Percentiles rank a stretch among this genome's conserved stretches.
Evolutionary conservation across 2,888 invertebrate genomes (phyloP).

Genomic region (Erebia palarica): DNA sequence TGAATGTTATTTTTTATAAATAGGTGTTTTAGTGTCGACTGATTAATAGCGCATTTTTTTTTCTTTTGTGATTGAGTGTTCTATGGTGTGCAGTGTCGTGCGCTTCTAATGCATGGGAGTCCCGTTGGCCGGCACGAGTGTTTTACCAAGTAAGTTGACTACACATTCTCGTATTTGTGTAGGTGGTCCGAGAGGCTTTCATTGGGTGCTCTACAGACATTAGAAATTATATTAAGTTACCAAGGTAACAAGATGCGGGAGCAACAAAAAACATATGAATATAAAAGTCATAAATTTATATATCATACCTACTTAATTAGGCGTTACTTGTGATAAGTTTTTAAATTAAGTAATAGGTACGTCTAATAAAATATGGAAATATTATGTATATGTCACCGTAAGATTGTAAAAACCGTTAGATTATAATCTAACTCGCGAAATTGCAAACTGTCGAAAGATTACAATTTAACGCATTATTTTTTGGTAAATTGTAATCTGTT

Average conservation of each 20-base stretch:
- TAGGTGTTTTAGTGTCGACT: slow-evolving; percentile 42
- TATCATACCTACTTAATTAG: too few relatives aligned
- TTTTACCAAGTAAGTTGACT: slow-evolving; percentile 67
- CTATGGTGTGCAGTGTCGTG: slow-evolving; percentile 46
- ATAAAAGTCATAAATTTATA: too few relatives aligned
- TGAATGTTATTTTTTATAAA: slow-evolving; percentile 52
- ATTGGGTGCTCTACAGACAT: slow-evolving; percentile 27
- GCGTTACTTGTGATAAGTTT: too few relatives aligned
- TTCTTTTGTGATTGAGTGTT: slow-evolving; percentile 44
- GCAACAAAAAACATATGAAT: background rate
- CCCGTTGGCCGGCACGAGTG: slow-evolving; percentile 64
- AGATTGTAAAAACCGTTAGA: too few relatives aligned
- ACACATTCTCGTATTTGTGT: slow-evolving; percentile 50
- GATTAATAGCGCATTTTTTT: slow-evolving; percentile 36
- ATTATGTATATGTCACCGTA: too few relatives aligned
- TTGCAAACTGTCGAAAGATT: too few relatives aligned
- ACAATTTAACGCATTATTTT: too few relatives aligned
- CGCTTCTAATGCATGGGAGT: slow-evolving; percentile 51
- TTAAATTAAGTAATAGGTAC: too few relatives aligned
- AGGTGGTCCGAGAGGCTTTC: slow-evolving; percentile 42
- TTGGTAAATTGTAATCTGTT: too few relatives aligned
- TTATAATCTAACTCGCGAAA: too few relatives aligned
- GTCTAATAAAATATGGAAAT: too few relatives aligned
- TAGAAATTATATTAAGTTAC: slow-evolving; percentile 22
- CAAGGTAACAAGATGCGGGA: background rate